A percentile compares a stretch with the other conserved stretches of the same genome.
Evolutionary conservation across 2,113 vertebrate genomes (phyloP).

Genomic region (Cyprinodon variegatus): DNA sequence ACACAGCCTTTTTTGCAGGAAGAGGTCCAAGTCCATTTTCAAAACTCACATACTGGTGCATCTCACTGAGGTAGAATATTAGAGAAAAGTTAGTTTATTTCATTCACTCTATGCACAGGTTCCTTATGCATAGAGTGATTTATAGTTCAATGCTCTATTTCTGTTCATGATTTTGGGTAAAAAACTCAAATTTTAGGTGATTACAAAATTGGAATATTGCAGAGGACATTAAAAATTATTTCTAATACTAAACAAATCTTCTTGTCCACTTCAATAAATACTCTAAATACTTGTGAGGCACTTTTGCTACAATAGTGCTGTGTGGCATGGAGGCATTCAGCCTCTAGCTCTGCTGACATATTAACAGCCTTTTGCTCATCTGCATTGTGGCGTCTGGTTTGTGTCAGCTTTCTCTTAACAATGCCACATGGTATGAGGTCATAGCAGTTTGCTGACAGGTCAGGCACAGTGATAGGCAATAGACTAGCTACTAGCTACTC

Average conservation of each 20-base stretch:
- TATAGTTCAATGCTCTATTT: neutral
- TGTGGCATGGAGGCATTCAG: no score
- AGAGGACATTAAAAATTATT: neutral
- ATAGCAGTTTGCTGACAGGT: no score
- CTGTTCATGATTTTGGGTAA: neutral
- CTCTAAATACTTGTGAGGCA: no score
- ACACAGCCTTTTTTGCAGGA: slow-evolving; percentile 28
- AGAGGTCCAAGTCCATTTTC: slow-evolving; percentile 24
- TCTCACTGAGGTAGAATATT: neutral
- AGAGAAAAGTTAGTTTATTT: neutral
- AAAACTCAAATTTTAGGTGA: neutral
- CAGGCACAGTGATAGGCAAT: no score
- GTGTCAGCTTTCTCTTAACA: no score
- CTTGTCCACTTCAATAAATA: neutral
- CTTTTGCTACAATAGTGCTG: no score
- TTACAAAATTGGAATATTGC: neutral
- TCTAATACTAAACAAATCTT: neutral
- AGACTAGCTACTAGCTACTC: no score
- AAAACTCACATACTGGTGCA: neutral
- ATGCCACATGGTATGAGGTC: no score
- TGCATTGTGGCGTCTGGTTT: no score
- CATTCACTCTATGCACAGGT: neutral
- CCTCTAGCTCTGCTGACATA: no score
- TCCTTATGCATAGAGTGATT: neutral
- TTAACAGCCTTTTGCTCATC: no score